Conservation (phyloP, 2,113 vertebrate genomes). For the Gadus chalcogrammus region DNA sequence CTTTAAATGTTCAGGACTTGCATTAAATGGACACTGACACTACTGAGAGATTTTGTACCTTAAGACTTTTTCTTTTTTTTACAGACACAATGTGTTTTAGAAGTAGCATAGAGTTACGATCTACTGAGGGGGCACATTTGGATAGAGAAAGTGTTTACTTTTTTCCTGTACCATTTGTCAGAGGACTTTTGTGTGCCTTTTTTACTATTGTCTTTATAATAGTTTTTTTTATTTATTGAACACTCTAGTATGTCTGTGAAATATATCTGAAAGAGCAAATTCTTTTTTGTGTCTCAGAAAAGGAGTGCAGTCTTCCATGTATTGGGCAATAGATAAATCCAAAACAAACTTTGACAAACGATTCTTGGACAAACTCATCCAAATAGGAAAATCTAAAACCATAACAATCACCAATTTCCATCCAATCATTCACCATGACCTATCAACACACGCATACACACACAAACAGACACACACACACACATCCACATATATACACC, state of each 20-base stretch:
- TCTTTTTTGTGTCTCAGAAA: constrained; percentile 80
- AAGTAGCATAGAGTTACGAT: constrained; percentile 75
- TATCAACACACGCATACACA: too few relatives aligned
- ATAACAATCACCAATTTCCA: constrained; percentile 17
- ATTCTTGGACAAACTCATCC: constrained; percentile 59
- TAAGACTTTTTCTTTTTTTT: constrained; percentile 58
- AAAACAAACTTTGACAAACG: constrained; percentile 67
- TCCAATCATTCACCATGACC: too few relatives aligned
- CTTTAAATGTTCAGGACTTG: constrained; percentile 57
- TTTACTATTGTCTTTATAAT: constrained; percentile 94
- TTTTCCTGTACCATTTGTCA: constrained; percentile 86
- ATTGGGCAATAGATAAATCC: constrained; percentile 88
- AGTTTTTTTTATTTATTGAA: constrained; percentile 82
- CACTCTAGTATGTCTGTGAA: constrained; percentile 78
- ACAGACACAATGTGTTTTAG: constrained; percentile 64
- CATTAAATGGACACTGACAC: constrained; percentile 76
- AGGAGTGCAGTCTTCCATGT: constrained; percentile 88
- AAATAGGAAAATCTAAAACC: constrained; percentile 37
- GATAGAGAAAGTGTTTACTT: constrained; percentile 85
- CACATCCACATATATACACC: not conserved
- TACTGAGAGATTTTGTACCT: constrained; percentile 87
- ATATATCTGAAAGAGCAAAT: constrained; percentile 62
- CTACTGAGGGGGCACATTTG: constrained; percentile 85
- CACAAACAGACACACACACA: too few relatives aligned
- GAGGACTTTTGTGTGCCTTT: constrained; percentile 98